Evolutionary conservation across 2,797 vertebrate genomes (phyloP).

Genomic region (Enoplosus armatus): DNA sequence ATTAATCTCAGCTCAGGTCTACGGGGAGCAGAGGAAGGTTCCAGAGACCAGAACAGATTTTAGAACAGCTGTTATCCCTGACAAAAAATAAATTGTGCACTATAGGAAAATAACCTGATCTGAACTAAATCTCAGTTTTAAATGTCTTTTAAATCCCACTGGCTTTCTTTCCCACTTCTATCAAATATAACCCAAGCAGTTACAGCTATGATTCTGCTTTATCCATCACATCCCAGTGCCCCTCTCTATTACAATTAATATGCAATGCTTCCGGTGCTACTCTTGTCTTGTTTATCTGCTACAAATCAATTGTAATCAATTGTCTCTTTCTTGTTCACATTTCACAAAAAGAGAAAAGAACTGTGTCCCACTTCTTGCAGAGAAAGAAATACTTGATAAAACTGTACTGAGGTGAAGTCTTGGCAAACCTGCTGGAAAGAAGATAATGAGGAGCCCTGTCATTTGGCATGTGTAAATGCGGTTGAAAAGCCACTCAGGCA

Average conservation of each 20-base stretch:
- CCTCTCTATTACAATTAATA: background rate
- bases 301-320: no score
- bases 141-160: background rate
- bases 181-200: background rate
- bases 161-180: background rate
- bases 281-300: background rate
- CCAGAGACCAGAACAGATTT: conserved; percentile 10
- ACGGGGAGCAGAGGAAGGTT: conserved; percentile 35
- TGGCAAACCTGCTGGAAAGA: background rate
- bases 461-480: background rate
- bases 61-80: background rate
- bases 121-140: conserved; percentile 7
- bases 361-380: no score
- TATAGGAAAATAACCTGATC: conserved; percentile 3
- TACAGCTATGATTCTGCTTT: background rate
- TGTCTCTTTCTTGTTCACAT: no score
- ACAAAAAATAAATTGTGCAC: conserved; percentile 23
- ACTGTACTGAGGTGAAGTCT: background rate
- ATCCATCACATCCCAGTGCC: background rate
- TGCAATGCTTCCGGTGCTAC: background rate
- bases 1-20: conserved; percentile 43
- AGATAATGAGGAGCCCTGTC: background rate
- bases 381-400: background rate
- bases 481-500: background rate
- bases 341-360: no score